These are phyloP conservation scores for Coremacera marginata DNA, from an alignment of 2,888 invertebrate genomes.

Conservation along the genomic window DNA sequence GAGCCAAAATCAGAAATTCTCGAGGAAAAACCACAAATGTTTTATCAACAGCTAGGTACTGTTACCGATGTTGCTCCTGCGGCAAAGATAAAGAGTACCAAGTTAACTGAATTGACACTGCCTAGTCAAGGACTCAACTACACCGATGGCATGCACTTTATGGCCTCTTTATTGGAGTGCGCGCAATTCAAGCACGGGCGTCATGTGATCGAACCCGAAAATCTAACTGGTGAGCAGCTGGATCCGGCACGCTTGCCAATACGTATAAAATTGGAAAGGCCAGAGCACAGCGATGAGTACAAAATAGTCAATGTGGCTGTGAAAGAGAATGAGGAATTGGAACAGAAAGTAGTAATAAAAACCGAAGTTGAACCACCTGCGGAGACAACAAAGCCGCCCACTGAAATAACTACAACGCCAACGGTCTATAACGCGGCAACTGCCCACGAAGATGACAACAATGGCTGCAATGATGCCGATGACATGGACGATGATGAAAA, in stretches of 20 bases:
- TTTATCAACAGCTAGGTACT: too few species aligned
- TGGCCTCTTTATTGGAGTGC: conserved; percentile 47
- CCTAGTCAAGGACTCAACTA: conserved; percentile 38
- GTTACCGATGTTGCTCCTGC: conserved; percentile 10
- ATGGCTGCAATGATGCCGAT: not conserved
- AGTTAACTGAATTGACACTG: conserved; percentile 18
- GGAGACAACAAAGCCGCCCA: not conserved
- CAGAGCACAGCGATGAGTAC: conserved; percentile 56
- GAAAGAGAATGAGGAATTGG: not conserved
- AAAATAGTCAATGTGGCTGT: conserved; percentile 53
- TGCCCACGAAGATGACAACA: not conserved
- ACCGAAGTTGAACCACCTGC: not conserved
- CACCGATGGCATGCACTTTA: conserved; percentile 56
- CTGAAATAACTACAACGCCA: not conserved
- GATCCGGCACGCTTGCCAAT: conserved; percentile 48
- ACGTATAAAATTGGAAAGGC: conserved; percentile 58
- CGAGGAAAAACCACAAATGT: too few species aligned
- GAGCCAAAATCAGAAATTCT: too few species aligned
- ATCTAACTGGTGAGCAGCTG: conserved; percentile 23
- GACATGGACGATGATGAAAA: conserved; percentile 34
- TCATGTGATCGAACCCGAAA: conserved; percentile 31
- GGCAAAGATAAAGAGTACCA: conserved; percentile 35
- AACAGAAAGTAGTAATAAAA: not conserved
- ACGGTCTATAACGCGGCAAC: not conserved
- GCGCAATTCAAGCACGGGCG: conserved; percentile 23